These are phyloP conservation scores for Syrmaticus mikado DNA, from an alignment of 2,113 vertebrate species.

Conservation along the genomic window DNA sequence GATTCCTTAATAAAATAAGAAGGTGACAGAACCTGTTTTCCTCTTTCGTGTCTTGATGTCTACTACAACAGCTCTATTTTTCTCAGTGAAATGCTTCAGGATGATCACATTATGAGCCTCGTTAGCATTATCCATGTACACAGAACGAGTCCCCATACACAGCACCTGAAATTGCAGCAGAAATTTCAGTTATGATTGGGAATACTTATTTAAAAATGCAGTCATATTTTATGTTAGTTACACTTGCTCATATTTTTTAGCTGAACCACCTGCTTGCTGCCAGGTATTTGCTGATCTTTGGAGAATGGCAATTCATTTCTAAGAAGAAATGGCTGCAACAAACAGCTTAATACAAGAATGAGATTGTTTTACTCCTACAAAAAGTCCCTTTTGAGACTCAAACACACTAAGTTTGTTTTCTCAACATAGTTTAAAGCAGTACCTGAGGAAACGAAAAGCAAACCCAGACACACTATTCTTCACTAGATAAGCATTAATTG, in stretches of 20 bases:
- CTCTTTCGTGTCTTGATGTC: constrained; percentile 95
- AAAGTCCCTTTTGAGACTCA: background rate
- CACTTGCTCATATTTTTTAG: background rate
- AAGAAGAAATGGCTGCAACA: background rate
- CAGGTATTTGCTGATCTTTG: background rate
- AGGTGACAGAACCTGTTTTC: constrained; percentile 86
- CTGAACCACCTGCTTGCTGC: background rate
- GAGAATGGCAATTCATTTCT: background rate
- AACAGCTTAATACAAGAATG: background rate
- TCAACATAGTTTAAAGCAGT: background rate
- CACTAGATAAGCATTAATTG: background rate
- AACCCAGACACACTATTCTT: background rate
- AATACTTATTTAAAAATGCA: background rate
- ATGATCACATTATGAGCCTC: constrained; percentile 94
- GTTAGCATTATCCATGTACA: constrained; percentile 96
- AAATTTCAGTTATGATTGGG: background rate
- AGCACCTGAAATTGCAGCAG: constrained; percentile 82
- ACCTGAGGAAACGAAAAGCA: background rate
- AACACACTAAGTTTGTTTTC: background rate
- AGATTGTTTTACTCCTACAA: background rate
- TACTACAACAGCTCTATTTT: constrained; percentile 94
- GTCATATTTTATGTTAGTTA: background rate
- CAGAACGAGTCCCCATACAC: constrained; percentile 93
- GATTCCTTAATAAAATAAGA: constrained; percentile 39
- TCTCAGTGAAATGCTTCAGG: constrained; percentile 97